Percentiles rank a stretch among this genome's conserved stretches.
Conservation (phyloP, 2,888 invertebrate genomes). For the Emmelina monodactyla region DNA sequence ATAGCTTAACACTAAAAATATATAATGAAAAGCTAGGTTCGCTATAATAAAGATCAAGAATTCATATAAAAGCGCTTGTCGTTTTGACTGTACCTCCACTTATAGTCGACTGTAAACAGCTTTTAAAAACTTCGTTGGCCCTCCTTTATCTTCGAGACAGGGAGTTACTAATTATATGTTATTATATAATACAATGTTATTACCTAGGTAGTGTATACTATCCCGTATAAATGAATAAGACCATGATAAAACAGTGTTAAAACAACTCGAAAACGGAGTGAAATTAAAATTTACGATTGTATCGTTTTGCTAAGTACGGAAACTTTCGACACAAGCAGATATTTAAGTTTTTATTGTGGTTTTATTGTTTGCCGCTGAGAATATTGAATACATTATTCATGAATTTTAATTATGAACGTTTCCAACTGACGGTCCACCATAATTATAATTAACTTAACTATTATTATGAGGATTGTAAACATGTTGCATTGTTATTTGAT, state of each 20-base stretch:
- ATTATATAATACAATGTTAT: conserved; percentile 61
- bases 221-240: conserved; percentile 34
- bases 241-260: conserved; percentile 36
- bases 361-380: conserved; percentile 32
- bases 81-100: conserved; percentile 42
- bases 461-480: conserved; percentile 34
- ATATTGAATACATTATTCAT: conserved; percentile 37
- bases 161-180: conserved; percentile 60
- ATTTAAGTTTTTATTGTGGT: conserved; percentile 35
- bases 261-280: conserved; percentile 27
- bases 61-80: conserved; percentile 21
- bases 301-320: conserved; percentile 30
- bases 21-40: too few relatives aligned
- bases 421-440: conserved; percentile 30
- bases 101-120: conserved; percentile 55
- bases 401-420: conserved; percentile 37
- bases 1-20: too few relatives aligned
- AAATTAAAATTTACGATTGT: conserved; percentile 36
- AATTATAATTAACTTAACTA: conserved; percentile 39
- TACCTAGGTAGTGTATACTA: conserved; percentile 39
- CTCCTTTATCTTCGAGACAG: conserved; percentile 53
- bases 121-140: conserved; percentile 56
- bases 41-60: too few relatives aligned
- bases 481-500: conserved; percentile 35
- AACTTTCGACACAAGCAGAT: conserved; percentile 31